phyloP scores from a whole-genome alignment of 2,113 vertebrate species.

The Morone saxatilis region DNA sequence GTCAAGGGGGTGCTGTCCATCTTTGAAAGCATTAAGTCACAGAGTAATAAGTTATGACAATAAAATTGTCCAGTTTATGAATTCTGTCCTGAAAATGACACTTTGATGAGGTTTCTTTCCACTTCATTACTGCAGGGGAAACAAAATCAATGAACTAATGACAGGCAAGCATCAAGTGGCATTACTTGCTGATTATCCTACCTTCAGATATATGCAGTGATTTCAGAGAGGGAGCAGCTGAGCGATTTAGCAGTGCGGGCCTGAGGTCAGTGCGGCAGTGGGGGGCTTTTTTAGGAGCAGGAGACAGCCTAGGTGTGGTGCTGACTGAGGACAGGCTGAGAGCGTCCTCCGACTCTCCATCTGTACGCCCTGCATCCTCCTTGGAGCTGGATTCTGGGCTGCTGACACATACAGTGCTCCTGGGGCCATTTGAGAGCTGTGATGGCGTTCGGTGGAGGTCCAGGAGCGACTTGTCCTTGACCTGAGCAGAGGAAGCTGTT shows the following conservation, averaged over 20 bases:
- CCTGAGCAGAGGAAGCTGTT: slow-evolving; percentile 74
- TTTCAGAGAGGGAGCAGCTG: slow-evolving; percentile 86
- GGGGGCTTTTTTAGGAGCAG: slow-evolving; percentile 86
- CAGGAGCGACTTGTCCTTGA: slow-evolving; percentile 74
- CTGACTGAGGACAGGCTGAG: slow-evolving; percentile 88
- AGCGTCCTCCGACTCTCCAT: slow-evolving; percentile 92
- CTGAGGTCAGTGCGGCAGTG: slow-evolving; percentile 81
- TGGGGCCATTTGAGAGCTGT: slow-evolving; percentile 85
- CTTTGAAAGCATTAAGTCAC: not conserved
- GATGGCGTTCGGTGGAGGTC: slow-evolving; percentile 69
- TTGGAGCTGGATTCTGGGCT: slow-evolving; percentile 96
- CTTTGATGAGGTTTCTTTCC: slow-evolving; percentile 17
- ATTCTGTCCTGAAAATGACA: slow-evolving; percentile 22
- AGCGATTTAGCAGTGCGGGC: slow-evolving; percentile 81
- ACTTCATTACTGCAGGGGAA: not conserved
- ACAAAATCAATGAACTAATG: slow-evolving; percentile 3
- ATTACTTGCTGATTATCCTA: slow-evolving; percentile 51
- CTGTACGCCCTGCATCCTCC: slow-evolving; percentile 91
- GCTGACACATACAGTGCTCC: slow-evolving; percentile 87
- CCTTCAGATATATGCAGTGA: slow-evolving; percentile 89
- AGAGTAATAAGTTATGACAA: slow-evolving; percentile 12
- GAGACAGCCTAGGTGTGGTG: slow-evolving; percentile 77
- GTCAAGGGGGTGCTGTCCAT: not conserved
- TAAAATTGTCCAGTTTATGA: slow-evolving; percentile 16
- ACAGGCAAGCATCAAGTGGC: not conserved